Percentiles rank a stretch among this genome's conserved stretches.
These are phyloP conservation scores for Glossosoma conforme DNA, from an alignment of 1,140 invertebrate genomes.

Conservation along the genomic window DNA sequence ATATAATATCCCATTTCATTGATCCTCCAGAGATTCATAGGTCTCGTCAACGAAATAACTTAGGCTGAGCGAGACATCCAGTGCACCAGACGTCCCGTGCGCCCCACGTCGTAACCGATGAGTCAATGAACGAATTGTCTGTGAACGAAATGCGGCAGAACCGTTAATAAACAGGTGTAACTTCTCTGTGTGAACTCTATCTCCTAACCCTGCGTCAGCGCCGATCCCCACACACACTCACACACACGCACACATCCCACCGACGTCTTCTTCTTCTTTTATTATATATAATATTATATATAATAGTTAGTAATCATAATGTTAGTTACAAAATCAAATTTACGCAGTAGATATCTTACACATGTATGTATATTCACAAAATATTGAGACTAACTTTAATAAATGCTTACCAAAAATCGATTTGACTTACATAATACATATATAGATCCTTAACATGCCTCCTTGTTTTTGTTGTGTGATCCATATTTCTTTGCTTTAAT, in stretches of 20 bases:
- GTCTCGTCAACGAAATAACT: too few species aligned
- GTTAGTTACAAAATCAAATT: conserved; percentile 24
- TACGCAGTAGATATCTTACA: conserved; percentile 30
- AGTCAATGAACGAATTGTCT: too few species aligned
- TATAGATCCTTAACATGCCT: too few species aligned
- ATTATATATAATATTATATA: not conserved
- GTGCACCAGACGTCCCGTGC: too few species aligned
- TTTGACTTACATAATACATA: too few species aligned
- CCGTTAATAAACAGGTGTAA: not conserved
- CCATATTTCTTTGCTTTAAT: too few species aligned
- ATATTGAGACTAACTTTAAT: conserved; percentile 21
- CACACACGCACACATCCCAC: conserved; percentile 9
- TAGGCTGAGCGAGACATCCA: too few species aligned
- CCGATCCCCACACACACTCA: conserved; percentile 12
- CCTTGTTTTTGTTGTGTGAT: too few species aligned
- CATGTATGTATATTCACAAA: conserved; percentile 29
- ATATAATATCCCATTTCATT: too few species aligned
- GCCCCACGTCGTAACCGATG: too few species aligned
- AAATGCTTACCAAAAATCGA: conserved; percentile 13
- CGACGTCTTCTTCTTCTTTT: not conserved
- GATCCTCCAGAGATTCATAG: too few species aligned
- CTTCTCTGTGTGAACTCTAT: conserved; percentile 7
- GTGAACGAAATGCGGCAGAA: too few species aligned
- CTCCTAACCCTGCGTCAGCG: conserved; percentile 27
- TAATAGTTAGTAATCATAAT: conserved; percentile 8